These are phyloP conservation scores for Sinosuthora webbiana DNA, from an alignment of 2,113 vertebrate genomes.

Conservation along the genomic window DNA sequence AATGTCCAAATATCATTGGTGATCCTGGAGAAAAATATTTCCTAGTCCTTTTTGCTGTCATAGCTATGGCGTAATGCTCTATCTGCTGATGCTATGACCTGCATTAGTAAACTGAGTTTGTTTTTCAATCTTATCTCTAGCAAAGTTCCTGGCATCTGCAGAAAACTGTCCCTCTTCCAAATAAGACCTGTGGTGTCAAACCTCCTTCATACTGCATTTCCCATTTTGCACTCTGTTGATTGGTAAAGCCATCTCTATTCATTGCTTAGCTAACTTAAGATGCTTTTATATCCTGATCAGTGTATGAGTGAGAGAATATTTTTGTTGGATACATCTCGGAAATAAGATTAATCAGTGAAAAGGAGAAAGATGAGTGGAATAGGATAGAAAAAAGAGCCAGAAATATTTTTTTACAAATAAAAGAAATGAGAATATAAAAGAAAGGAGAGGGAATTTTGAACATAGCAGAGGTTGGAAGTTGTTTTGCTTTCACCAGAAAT, in stretches of 20 bases:
- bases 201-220: not conserved
- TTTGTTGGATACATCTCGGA: not conserved
- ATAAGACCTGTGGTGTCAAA: not conserved
- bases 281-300: not conserved
- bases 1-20: not conserved
- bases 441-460: not conserved
- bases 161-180: not conserved
- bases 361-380: not conserved
- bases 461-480: not conserved
- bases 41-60: not conserved
- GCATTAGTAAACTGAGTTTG: not conserved
- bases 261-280: not conserved
- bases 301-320: not conserved
- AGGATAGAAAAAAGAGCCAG: not conserved
- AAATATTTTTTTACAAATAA: not conserved
- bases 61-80: not conserved
- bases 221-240: not conserved
- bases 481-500: not conserved
- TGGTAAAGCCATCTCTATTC: not conserved
- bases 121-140: not conserved
- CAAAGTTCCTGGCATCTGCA: not conserved
- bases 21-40: not conserved
- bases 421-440: not conserved
- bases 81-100: not conserved
- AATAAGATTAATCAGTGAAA: not conserved